Evolutionary conservation across 2,797 vertebrate genomes (phyloP).

Genomic region (Manis crassicaudata): DNA sequence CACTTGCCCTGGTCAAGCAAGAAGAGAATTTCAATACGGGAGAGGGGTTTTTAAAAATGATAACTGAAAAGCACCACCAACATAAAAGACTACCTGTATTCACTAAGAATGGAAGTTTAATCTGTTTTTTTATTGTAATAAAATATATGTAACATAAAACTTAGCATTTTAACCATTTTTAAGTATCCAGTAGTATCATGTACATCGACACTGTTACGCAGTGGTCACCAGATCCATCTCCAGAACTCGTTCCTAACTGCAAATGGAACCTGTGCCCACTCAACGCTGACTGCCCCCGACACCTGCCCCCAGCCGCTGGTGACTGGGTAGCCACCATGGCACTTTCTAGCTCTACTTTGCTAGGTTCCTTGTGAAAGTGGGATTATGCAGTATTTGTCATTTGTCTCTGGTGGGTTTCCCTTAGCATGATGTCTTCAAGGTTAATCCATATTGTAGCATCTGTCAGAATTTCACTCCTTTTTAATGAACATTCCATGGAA

Average conservation of each 20-base stretch:
- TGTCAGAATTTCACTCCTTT: neutral
- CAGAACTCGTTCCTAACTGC: neutral
- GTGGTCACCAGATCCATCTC: neutral
- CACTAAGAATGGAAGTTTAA: neutral
- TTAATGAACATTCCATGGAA: neutral
- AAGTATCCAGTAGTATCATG: neutral
- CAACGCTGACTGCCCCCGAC: rapidly evolving
- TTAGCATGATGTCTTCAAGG: neutral
- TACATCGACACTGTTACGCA: neutral
- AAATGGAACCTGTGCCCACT: neutral
- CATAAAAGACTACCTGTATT: neutral
- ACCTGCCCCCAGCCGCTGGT: too few relatives aligned
- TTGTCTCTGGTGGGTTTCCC: neutral
- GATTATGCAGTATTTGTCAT: neutral
- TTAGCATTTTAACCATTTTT: neutral
- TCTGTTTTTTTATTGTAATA: neutral
- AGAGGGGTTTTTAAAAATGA: neutral
- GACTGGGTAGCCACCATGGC: neutral
- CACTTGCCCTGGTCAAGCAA: neutral
- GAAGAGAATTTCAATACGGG: neutral
- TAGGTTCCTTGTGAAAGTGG: neutral
- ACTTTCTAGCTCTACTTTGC: neutral
- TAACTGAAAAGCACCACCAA: neutral
- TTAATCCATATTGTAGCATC: neutral
- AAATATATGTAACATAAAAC: neutral